Percentiles rank a stretch among this genome's conserved stretches.
Evolutionary conservation across 1,140 invertebrate genomes (phyloP).

Genomic region (Epicauta chinensis): DNA sequence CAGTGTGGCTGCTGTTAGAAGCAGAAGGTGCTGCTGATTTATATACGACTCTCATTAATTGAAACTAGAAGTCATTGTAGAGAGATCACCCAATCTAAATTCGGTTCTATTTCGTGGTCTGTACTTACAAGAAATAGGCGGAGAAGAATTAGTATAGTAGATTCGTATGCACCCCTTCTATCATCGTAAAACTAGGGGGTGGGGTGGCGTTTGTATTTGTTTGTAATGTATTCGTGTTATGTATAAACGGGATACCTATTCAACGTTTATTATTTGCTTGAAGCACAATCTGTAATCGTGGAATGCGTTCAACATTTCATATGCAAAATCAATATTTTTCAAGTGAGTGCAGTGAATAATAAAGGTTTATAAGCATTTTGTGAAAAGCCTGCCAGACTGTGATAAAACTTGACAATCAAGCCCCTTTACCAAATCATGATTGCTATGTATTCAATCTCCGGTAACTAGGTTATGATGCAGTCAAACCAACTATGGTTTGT

Average conservation of each 20-base stretch:
- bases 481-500: conserved; percentile 1
- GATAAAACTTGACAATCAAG: conserved; percentile 31
- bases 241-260: too few species aligned
- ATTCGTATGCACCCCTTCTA: too few species aligned
- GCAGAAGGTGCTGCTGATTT: conserved; percentile 13
- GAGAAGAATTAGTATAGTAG: too few species aligned
- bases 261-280: conserved; percentile 2
- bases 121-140: background rate
- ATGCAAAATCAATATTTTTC: conserved; percentile 37
- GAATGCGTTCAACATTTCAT: conserved; percentile 27
- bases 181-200: too few species aligned
- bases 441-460: conserved; percentile 32
- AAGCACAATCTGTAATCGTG: conserved; percentile 19
- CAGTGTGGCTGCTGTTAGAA: conserved; percentile 12
- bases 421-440: conserved; percentile 32
- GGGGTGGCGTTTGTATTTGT: too few species aligned
- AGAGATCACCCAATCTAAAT: conserved; percentile 8
- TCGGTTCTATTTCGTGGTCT: conserved; percentile 2
- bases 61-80: background rate
- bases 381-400: conserved; percentile 20
- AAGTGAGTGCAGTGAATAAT: conserved; percentile 27
- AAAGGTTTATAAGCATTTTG: conserved; percentile 21
- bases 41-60: conserved; percentile 20
- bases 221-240: too few species aligned
- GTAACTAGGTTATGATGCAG: conserved; percentile 27